A percentile compares a stretch with the other conserved stretches of the same genome.
Conservation (phyloP, 2,888 invertebrate species). For the Polia nebulosa region DNA sequence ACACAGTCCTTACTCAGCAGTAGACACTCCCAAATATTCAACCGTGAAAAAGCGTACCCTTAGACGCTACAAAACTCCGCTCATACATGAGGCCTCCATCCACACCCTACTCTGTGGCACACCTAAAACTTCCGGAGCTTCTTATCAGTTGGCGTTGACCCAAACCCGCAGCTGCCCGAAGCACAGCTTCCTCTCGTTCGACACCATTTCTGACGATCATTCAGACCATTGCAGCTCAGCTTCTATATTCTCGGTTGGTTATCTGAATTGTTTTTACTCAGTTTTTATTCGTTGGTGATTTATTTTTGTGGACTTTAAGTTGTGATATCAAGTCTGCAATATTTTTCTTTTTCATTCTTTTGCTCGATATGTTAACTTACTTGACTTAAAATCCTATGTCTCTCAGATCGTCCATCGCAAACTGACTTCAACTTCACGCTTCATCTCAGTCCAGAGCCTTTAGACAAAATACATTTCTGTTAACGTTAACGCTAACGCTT, state of each 20-base stretch:
- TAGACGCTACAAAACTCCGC: not conserved
- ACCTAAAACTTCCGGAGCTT: constrained; percentile 51
- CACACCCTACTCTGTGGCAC: constrained; percentile 25
- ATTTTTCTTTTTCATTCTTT: no score
- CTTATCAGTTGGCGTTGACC: constrained; percentile 57
- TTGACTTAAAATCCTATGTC: no score
- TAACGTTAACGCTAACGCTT: no score
- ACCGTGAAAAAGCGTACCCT: no score
- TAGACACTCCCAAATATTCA: no score
- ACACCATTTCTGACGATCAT: constrained; percentile 44
- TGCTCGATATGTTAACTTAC: no score
- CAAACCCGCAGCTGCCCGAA: constrained; percentile 61
- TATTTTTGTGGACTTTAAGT: not conserved
- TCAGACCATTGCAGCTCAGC: constrained; percentile 31
- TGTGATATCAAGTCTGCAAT: not conserved
- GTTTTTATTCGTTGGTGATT: not conserved
- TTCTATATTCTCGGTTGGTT: constrained; percentile 20
- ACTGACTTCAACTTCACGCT: no score
- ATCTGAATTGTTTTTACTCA: constrained; percentile 12
- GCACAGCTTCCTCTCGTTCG: constrained; percentile 48
- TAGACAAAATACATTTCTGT: no score
- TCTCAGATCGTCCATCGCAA: no score
- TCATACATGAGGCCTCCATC: not conserved
- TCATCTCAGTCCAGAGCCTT: no score
- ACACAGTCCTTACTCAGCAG: no score